Evolutionary conservation across 2,888 invertebrate genomes (phyloP).

Genomic region (Salticus scenicus): DNA sequence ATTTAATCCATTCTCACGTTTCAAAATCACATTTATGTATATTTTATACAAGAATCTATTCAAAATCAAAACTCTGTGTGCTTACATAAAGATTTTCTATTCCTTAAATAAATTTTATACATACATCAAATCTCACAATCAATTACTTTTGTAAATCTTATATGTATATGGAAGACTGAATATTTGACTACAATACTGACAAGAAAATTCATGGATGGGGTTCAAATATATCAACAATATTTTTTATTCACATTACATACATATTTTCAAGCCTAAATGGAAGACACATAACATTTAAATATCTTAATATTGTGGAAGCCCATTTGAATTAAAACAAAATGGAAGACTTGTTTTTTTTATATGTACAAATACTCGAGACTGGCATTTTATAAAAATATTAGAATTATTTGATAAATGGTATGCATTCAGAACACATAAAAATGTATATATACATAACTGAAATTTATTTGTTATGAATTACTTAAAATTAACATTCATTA

Average conservation of each 20-base stretch:
- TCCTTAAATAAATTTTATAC: neutral
- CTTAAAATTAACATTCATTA: too few species aligned
- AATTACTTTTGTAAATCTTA: neutral
- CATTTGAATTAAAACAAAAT: neutral
- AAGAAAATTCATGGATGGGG: neutral
- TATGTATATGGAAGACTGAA: slow-evolving; percentile 22
- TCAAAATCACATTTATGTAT: neutral
- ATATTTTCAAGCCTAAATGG: neutral
- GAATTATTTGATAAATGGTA: too few species aligned
- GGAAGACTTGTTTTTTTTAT: neutral
- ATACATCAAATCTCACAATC: neutral
- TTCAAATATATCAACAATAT: neutral
- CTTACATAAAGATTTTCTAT: neutral
- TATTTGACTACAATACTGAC: neutral
- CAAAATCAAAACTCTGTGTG: neutral
- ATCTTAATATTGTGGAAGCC: neutral
- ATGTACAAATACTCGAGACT: neutral
- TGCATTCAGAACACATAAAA: too few species aligned
- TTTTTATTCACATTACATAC: neutral
- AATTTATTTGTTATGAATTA: too few species aligned
- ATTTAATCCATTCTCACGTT: neutral
- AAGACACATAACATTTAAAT: neutral
- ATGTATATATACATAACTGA: too few species aligned
- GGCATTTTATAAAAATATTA: neutral
- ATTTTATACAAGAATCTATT: neutral